Percentiles rank a stretch among this genome's conserved stretches.
Conservation (phyloP, 2,888 invertebrate genomes). For the Clusia tigrina region DNA sequence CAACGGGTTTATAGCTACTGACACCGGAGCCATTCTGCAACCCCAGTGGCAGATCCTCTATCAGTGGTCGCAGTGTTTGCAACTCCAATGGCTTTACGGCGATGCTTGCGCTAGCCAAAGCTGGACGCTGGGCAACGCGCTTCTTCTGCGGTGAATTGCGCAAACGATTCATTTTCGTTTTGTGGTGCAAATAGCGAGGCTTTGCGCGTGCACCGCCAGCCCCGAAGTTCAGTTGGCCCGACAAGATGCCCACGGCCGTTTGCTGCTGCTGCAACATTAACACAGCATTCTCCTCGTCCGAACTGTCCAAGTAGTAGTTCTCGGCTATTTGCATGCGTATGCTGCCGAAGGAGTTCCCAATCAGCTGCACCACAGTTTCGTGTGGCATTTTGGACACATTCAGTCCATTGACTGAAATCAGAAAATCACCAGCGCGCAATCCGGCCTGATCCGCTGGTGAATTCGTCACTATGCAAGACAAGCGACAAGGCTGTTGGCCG, state of each 20-base stretch:
- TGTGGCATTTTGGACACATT: slow-evolving; percentile 92
- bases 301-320: slow-evolving; percentile 85
- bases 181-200: slow-evolving; percentile 66
- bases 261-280: slow-evolving; percentile 43
- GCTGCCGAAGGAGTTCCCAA: slow-evolving; percentile 85
- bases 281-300: slow-evolving; percentile 75
- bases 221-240: slow-evolving; percentile 37
- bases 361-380: slow-evolving; percentile 90
- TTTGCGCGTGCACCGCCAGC: slow-evolving; percentile 48
- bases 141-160: slow-evolving; percentile 69
- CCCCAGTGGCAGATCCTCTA: slow-evolving; percentile 54
- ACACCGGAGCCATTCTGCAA: slow-evolving; percentile 8
- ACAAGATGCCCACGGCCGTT: slow-evolving; percentile 20
- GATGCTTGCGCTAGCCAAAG: slow-evolving; percentile 5
- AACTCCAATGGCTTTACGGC: slow-evolving; percentile 9
- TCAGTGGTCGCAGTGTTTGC: slow-evolving; percentile 51
- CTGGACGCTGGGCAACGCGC: slow-evolving; percentile 33
- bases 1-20: neutral
- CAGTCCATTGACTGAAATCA: slow-evolving; percentile 89
- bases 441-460: slow-evolving; percentile 92
- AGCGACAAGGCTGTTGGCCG: slow-evolving; percentile 93
- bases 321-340: slow-evolving; percentile 87
- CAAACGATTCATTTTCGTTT: slow-evolving; percentile 67
- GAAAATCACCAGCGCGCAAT: slow-evolving; percentile 88
- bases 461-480: slow-evolving; percentile 89